Evolutionary conservation across 2,888 invertebrate species (phyloP), one percentile per base, ranked within the genome.

Genomic region (Ennomos erosarius): DNA sequence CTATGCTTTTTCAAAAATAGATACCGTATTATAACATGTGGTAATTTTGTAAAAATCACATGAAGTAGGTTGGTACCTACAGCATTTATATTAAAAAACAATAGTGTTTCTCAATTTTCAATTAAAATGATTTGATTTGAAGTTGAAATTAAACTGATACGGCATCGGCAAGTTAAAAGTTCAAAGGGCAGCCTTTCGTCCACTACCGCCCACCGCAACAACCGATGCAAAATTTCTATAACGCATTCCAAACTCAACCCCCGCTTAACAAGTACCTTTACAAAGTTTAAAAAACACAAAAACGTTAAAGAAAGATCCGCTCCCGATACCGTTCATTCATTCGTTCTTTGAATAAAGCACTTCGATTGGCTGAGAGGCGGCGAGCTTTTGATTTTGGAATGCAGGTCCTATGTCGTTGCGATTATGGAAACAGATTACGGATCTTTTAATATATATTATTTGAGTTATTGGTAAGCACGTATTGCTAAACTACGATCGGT

Each of bases 291-390:
- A 80, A 82, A 81, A 68, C 78, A 81, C 34, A 47, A 83, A 83
- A 79, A 87, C 82, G 87, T 85, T 83, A 84, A 81, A 86, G 76
- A 84, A 78, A 90, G 90, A 90, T 90, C 89, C 85, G 90, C 85
- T 69, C 70, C 76, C 79, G 88, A 90, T 90, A 88, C 82, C 76
- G 75, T 78, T 82, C 83, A 83, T 75, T 82, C 86, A 81, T 74
- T 82, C 79, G 71, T 71, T 83, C 82, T 73, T 51, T 60, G 59
- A 60, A 60, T 79, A 73, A 73, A 78, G 76, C 71, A 84, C 84
- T 90, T 85, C 86, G 87, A 90, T 90, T 88, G 87, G 87, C 82
- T 81, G 83, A 79, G 71, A 82, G 85, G 78, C 89, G 65, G 54
- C 45, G 39, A 35, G 40, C 64, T 57, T 62, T 68, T 67, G 79